Evolutionary conservation across 2,797 vertebrate genomes (phyloP), one percentile per base, ranked within the genome.

Genomic region (Pyrocephalus nanus): DNA sequence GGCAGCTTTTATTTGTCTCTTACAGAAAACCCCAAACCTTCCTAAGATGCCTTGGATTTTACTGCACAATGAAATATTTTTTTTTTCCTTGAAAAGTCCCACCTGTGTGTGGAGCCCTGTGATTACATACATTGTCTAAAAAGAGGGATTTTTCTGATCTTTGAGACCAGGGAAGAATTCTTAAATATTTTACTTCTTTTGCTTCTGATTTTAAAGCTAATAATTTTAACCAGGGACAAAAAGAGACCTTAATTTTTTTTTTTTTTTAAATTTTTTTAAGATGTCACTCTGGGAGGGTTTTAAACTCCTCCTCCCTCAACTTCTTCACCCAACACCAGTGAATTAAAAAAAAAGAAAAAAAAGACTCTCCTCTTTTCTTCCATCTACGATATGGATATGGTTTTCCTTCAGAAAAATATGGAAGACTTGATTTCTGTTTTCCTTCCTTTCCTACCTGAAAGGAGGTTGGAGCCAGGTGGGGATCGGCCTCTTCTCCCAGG

Each of bases 371-470:
- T 12, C 0, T 60, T 77, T 86, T 30, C 26, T 92, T 73, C 27
- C 32, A 57, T 18, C 5, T 26, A 5, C 12, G 17, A 26, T 61
- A 62, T 42, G 40, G 27, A 62, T 62, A 22, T 62, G 13, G 15
- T 45, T 64, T 43, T 64, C 42, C n/a, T 45, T 21, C 40, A 43
- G 4, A 54, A 53, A 0, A 0, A 20, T 29, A 12, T 38, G 17
- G 29, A 82, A 36, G 10, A 36, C 3, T 8, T 53, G 40, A 15
- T 36, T 73, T 32, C 17, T 36, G 0, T 47, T 90, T 86, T 60
- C 8, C 36, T 69, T 45, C 42, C 30, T 64, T 32, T 32, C 40
- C 40, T 32, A 42, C 61, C 15, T 65, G 62, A 26, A 45, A 25
- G 22, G 42, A 65, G 42, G 11, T 12, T 25, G 30, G 16, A 65